Conservation (phyloP, 2,113 vertebrate species). For the Cepphus grylle region DNA sequence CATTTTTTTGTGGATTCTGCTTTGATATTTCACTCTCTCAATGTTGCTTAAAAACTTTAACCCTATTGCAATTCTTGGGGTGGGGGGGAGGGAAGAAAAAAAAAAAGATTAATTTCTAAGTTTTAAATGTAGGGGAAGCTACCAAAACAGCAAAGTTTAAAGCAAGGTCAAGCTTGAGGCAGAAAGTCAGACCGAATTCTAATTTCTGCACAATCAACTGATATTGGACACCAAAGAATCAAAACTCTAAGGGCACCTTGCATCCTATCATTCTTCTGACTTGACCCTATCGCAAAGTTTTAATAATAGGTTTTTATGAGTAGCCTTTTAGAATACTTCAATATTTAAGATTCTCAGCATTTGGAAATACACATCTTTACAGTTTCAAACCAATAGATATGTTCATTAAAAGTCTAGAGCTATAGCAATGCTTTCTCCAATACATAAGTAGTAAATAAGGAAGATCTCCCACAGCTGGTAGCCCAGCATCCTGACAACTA, state of each 20-base stretch:
- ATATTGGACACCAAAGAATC: background rate
- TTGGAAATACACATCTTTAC: background rate
- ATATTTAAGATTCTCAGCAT: background rate
- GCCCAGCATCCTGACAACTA: background rate
- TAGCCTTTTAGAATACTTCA: background rate
- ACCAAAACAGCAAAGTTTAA: background rate
- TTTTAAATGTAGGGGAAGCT: background rate
- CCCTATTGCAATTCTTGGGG: background rate
- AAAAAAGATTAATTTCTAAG: accelerated
- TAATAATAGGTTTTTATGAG: background rate
- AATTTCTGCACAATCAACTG: background rate
- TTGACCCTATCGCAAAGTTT: background rate
- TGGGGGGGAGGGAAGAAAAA: accelerated
- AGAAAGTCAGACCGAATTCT: background rate
- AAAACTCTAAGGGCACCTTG: background rate
- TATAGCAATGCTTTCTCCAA: background rate
- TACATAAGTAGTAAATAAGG: background rate
- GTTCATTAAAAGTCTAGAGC: background rate
- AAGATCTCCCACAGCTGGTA: background rate
- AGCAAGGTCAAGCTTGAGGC: background rate
- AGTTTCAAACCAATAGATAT: background rate
- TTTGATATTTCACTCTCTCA: background rate
- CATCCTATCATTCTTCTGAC: background rate
- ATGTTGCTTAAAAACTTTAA: background rate
- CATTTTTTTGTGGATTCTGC: background rate